Base-by-base conservation (phyloP, 2,888 invertebrate species). In the Stramonita haemastoma region DNA sequence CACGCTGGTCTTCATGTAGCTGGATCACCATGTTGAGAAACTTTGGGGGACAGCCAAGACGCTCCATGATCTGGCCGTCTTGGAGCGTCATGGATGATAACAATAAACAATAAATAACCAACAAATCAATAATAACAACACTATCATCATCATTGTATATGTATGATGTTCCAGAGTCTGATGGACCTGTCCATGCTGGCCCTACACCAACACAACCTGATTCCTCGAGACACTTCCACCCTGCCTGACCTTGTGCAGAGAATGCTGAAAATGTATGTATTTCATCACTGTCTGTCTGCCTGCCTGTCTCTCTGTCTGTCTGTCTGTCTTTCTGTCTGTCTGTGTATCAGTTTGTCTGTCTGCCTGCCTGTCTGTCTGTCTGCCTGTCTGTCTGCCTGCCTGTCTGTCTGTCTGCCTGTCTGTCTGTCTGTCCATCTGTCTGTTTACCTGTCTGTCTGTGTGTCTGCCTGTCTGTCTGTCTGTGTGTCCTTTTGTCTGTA, bases 141-240 rank as follows among this genome's bases (percentile, higher is more conserved):
- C 32, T 32, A 79, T n/a, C 73, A 26, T 32, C 32, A 73, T 32
- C 13, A 77, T 77, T 29, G 26, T 57, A 15, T 29, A 70, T 4
- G 32, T 79, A 46, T 29, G 6, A 0, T 36, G 56, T 92, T 91
- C 57, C 93, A 94, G 94, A 90, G 94, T 60, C 91, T 95, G 77
- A 90, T 92, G 32, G 94, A 95, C 89, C 90, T 94, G 87, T 90
- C 94, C 17, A 92, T 88, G 81, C 66, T 88, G 81, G 83, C 46
- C 2, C n/a, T 88, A 34, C 83, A 88, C 29, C 29, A 83, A 26
- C 46, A 22, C 60, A 29, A 60, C 29, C 36, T 87, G 56, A 77
- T 88, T 77, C 81, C 81, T 4, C 57, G 57, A 19, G 81, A 88
- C 32, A 57, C 57, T 0, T 29, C 88, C 26, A 56, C n/a, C 34